phyloP scores from a whole-genome alignment of 2,888 invertebrate genomes.

The Ophion ventricosus region DNA sequence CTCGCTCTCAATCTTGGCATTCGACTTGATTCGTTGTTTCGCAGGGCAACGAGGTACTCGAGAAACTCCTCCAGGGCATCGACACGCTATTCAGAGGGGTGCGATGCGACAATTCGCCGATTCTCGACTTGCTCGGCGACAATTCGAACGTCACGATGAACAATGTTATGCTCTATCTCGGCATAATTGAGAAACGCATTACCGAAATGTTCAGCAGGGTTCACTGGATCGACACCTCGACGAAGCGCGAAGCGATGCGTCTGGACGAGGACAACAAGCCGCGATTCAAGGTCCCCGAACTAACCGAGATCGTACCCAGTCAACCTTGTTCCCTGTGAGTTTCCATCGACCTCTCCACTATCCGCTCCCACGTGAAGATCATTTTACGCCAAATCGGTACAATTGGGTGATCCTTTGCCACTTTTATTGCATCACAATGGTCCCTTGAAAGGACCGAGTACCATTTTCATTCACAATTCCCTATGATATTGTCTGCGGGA shows the following conservation, averaged over 20 bases:
- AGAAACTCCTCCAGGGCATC: constrained; percentile 83
- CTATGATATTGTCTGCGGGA: not conserved
- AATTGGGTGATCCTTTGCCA: not conserved
- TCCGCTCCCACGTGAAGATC: not conserved
- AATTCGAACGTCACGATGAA: constrained; percentile 89
- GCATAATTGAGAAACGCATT: constrained; percentile 91
- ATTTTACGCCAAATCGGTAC: not conserved
- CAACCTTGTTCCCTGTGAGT: constrained; percentile 85
- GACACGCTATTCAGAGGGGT: constrained; percentile 86
- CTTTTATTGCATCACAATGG: not conserved
- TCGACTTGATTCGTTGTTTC: constrained; percentile 2
- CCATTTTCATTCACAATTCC: not conserved
- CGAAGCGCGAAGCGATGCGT: constrained; percentile 74
- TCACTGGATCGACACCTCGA: constrained; percentile 81
- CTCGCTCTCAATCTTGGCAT: not conserved
- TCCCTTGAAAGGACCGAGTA: not conserved
- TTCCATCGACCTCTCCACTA: constrained; percentile 12
- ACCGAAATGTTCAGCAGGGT: constrained; percentile 87
- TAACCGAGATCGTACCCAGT: constrained; percentile 82
- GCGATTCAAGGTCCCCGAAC: constrained; percentile 76
- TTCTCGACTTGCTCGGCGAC: constrained; percentile 89
- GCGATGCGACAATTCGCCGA: constrained; percentile 89
- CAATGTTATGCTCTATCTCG: constrained; percentile 92
- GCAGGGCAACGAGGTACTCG: constrained; percentile 79
- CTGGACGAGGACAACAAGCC: constrained; percentile 80